Percentiles rank a stretch among this genome's conserved stretches.
These are phyloP conservation scores for Xiphorhynchus erythropygius DNA, from an alignment of 2,797 vertebrate genomes.

Conservation along the genomic window DNA sequence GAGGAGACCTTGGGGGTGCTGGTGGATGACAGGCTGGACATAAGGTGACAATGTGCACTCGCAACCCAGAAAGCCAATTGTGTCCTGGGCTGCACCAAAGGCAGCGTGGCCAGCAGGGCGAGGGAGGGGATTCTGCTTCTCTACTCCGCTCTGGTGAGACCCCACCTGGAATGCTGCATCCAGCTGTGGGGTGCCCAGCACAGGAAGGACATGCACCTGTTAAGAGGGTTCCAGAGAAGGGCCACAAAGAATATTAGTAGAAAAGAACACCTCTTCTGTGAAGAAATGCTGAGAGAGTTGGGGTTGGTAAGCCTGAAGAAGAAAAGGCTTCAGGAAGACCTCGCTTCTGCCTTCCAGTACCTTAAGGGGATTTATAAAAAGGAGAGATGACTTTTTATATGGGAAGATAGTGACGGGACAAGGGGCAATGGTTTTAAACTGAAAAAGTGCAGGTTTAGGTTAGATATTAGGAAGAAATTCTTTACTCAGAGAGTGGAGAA, in stretches of 20 bases:
- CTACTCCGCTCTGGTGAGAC: background rate
- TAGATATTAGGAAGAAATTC: background rate
- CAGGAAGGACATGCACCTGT: background rate
- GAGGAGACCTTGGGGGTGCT: background rate
- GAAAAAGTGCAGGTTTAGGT: background rate
- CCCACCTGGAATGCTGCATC: background rate
- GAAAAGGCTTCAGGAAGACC: background rate
- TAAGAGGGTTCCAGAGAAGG: fast-evolving
- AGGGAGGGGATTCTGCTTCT: background rate
- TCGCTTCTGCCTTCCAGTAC: background rate
- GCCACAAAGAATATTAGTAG: background rate
- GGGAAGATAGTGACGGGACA: background rate
- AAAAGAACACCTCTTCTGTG: background rate
- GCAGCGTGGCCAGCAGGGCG: background rate
- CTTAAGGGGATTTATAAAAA: background rate
- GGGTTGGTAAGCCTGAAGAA: background rate
- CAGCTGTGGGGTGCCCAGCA: background rate
- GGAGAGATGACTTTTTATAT: background rate
- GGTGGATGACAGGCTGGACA: background rate
- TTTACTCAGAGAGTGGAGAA: background rate
- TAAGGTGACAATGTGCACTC: fast-evolving
- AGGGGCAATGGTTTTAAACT: background rate
- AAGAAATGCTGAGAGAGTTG: background rate
- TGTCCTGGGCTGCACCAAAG: background rate
- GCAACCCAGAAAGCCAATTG: fast-evolving